Evolutionary conservation across 1,140 invertebrate genomes (phyloP).

Genomic region (Nasonia vitripennis): DNA sequence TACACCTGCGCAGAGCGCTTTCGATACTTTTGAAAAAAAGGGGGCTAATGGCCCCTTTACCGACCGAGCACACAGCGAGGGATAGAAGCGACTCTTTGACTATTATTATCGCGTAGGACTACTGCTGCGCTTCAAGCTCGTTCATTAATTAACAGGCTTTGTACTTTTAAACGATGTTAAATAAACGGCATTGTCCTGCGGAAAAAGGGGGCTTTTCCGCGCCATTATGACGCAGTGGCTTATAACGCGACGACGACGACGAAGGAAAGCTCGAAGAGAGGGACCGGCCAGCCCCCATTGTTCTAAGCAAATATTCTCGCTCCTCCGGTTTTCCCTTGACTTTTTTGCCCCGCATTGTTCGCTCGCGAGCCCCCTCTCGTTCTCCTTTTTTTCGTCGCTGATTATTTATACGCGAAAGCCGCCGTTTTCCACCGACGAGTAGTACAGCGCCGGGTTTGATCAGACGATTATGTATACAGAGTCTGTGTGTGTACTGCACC

Average conservation of each 20-base stretch:
- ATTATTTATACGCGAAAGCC: not conserved
- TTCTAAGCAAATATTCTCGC: constrained; percentile 72
- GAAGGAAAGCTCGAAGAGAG: not conserved
- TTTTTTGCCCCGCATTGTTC: constrained; percentile 27
- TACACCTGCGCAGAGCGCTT: not conserved
- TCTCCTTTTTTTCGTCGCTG: not conserved
- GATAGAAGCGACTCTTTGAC: not conserved
- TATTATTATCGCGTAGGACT: not conserved
- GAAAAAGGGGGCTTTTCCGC: constrained; percentile 66
- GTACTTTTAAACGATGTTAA: constrained; percentile 76
- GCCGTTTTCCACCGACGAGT: not conserved
- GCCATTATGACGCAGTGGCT: constrained; percentile 64
- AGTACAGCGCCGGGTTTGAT: not conserved
- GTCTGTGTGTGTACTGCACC: too few relatives aligned
- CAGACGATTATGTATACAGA: not conserved
- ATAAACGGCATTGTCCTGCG: constrained; percentile 73
- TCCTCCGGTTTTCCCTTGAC: constrained; percentile 50
- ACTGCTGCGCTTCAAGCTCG: not conserved
- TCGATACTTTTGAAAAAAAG: not conserved
- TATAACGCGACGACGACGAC: not conserved
- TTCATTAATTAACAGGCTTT: constrained; percentile 76
- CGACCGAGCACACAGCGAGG: not conserved
- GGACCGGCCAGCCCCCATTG: constrained; percentile 58
- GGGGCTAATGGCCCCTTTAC: not conserved
- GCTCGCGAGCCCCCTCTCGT: not conserved